phyloP scores from a whole-genome alignment of 30 jellyfish, hydroid and myxozoan species.

The Pseudorhiza aurosa region DNA sequence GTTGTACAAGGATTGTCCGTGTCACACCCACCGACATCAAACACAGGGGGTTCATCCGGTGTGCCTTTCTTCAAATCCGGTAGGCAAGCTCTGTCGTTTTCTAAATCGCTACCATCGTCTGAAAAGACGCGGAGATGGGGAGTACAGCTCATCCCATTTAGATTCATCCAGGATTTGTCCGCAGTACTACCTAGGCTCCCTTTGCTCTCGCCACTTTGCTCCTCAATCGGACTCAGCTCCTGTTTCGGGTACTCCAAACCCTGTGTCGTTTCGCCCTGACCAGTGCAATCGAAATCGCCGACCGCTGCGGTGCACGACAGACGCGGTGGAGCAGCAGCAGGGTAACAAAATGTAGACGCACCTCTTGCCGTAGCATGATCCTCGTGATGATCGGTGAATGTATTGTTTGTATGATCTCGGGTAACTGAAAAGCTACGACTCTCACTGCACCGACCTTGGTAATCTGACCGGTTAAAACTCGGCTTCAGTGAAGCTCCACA shows the following conservation, averaged over 20 bases:
- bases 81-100: background rate
- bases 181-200: background rate
- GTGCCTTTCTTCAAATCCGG: background rate
- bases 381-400: no score
- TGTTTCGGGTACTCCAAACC: background rate
- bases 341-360: background rate
- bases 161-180: background rate
- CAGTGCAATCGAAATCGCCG: background rate
- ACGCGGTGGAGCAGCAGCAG: constrained; percentile 11
- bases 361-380: no score
- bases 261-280: background rate
- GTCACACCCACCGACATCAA: background rate
- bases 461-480: no score
- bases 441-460: no score
- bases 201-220: background rate
- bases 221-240: constrained; percentile 38
- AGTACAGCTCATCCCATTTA: background rate
- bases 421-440: no score
- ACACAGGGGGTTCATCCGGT: background rate
- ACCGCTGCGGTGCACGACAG: constrained; percentile 15
- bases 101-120: constrained; percentile 2
- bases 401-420: no score
- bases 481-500: no score
- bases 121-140: background rate
- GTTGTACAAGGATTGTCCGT: background rate